Evolutionary conservation across 2,113 vertebrate genomes (phyloP).

Genomic region (Trichomycterus rosablanca): DNA sequence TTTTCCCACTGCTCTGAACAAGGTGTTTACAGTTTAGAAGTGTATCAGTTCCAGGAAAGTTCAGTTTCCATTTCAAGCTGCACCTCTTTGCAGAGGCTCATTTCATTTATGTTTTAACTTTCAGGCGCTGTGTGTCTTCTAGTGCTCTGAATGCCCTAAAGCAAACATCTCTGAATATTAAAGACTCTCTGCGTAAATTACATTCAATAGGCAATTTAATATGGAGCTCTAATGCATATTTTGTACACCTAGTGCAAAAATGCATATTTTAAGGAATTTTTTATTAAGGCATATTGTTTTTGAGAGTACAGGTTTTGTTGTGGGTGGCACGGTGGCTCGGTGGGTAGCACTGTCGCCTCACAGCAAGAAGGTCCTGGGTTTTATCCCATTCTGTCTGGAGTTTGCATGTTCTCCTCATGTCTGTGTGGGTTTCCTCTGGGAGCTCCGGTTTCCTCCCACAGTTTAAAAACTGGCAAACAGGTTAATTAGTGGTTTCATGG

Average conservation of each 20-base stretch:
- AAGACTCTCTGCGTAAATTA: neutral
- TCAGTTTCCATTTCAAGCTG: neutral
- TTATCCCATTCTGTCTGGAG: too few relatives aligned
- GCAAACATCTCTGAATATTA: neutral
- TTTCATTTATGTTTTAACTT: neutral
- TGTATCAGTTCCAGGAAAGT: constrained; percentile 3
- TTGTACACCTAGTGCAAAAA: neutral
- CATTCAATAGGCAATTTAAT: neutral
- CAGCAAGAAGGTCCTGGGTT: too few relatives aligned
- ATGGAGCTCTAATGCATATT: neutral
- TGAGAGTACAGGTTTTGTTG: neutral
- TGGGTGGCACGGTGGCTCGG: too few relatives aligned
- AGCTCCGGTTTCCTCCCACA: too few relatives aligned
- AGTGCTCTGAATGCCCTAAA: neutral
- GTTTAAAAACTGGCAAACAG: too few relatives aligned
- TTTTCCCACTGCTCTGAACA: constrained; percentile 10
- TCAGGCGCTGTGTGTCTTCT: neutral
- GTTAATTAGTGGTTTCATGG: too few relatives aligned
- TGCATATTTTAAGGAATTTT: neutral
- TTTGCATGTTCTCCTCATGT: too few relatives aligned
- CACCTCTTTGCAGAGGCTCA: neutral
- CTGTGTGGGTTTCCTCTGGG: too few relatives aligned
- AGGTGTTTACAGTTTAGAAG: constrained; percentile 26
- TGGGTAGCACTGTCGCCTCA: too few relatives aligned
- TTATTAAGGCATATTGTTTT: neutral